These are phyloP conservation scores for Ifrita kowaldi DNA, from an alignment of 2,113 vertebrate genomes.

Conservation along the genomic window DNA sequence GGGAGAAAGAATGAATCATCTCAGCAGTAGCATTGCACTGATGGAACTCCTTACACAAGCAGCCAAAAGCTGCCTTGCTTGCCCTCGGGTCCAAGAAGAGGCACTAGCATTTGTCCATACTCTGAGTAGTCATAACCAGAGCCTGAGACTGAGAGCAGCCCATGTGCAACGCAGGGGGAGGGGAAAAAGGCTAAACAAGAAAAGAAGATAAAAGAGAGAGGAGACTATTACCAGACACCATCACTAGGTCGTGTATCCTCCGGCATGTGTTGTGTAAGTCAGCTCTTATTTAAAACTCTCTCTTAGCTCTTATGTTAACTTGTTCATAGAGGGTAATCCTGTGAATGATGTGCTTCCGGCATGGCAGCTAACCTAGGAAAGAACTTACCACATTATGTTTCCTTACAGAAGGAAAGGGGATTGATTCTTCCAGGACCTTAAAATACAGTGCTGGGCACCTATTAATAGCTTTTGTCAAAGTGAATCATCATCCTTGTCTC, in stretches of 20 bases:
- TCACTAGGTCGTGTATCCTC: background rate
- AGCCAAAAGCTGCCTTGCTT: background rate
- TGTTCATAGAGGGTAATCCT: background rate
- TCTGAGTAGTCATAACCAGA: background rate
- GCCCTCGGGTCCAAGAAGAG: background rate
- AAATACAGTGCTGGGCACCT: background rate
- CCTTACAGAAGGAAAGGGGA: background rate
- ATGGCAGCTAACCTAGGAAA: background rate
- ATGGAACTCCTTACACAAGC: background rate
- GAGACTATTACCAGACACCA: background rate
- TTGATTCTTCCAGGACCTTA: background rate
- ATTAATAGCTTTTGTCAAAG: background rate
- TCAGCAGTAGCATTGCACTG: background rate
- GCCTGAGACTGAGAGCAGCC: background rate
- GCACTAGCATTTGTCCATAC: fast-evolving
- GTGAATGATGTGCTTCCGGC: background rate
- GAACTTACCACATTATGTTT: background rate
- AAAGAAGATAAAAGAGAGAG: background rate
- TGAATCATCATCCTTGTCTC: background rate
- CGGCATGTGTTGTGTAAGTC: background rate
- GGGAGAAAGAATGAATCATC: background rate
- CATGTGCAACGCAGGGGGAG: background rate
- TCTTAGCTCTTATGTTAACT: background rate
- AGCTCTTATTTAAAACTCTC: background rate
- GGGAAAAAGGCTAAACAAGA: background rate